Evolutionary conservation across 2,888 invertebrate species (phyloP).

Genomic region (Ligdia adustata): DNA sequence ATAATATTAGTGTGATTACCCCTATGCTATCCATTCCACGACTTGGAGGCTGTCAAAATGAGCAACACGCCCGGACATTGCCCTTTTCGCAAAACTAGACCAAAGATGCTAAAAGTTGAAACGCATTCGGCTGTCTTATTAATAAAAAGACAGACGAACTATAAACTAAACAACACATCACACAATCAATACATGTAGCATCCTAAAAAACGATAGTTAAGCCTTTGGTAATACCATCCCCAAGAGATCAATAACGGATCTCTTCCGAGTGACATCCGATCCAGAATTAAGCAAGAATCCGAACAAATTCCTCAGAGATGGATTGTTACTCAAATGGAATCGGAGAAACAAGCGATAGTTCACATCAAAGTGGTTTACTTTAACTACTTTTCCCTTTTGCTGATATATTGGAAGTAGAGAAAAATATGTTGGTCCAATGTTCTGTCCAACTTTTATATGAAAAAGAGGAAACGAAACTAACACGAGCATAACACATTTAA

Average conservation of each 20-base stretch:
- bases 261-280: constrained; percentile 22
- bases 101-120: too few relatives aligned
- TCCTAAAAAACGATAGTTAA: not conserved
- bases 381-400: constrained; percentile 13
- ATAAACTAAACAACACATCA: not conserved
- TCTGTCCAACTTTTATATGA: too few relatives aligned
- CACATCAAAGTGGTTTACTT: constrained; percentile 17
- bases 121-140: too few relatives aligned
- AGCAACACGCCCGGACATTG: too few relatives aligned
- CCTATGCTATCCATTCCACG: too few relatives aligned
- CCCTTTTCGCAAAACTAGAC: too few relatives aligned
- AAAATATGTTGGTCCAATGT: too few relatives aligned
- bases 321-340: constrained; percentile 35
- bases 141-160: too few relatives aligned
- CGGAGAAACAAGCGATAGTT: constrained; percentile 26
- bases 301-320: constrained; percentile 34
- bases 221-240: constrained; percentile 10
- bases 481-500: too few relatives aligned
- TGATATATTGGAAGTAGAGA: constrained; percentile 31
- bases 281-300: constrained; percentile 27
- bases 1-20: too few relatives aligned
- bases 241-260: constrained; percentile 31
- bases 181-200: constrained; percentile 1
- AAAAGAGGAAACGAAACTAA: too few relatives aligned
- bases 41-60: too few relatives aligned